These are phyloP conservation scores for Pherbina coryleti DNA, from an alignment of 2,888 invertebrate genomes.

Conservation along the genomic window DNA sequence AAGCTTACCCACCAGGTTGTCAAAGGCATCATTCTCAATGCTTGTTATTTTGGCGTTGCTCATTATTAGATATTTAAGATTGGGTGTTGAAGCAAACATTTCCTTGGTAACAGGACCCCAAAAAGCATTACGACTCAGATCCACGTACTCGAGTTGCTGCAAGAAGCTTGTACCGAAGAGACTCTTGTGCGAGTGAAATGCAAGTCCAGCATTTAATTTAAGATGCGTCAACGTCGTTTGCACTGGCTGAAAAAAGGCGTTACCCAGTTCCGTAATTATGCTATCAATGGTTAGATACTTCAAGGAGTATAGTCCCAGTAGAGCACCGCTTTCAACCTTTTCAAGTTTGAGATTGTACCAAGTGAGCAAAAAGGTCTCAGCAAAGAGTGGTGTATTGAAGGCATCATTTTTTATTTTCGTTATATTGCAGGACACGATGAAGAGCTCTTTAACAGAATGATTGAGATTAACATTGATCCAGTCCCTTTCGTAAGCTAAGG, in stretches of 20 bases:
- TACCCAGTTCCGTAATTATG: slow-evolving; percentile 47
- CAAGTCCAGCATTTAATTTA: slow-evolving; percentile 52
- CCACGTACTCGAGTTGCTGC: slow-evolving; percentile 52
- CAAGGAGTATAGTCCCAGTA: slow-evolving; percentile 58
- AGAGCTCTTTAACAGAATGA: slow-evolving; percentile 49
- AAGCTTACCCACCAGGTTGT: slow-evolving; percentile 50
- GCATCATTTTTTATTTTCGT: slow-evolving; percentile 53
- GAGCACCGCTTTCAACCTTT: slow-evolving; percentile 53
- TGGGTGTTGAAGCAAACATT: slow-evolving; percentile 56
- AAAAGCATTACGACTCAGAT: slow-evolving; percentile 59
- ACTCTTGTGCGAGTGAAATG: slow-evolving; percentile 48
- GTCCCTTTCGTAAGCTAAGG: background rate
- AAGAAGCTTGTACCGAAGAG: slow-evolving; percentile 57
- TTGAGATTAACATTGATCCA: slow-evolving; percentile 46
- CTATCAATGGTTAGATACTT: slow-evolving; percentile 55
- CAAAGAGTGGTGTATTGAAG: slow-evolving; percentile 59
- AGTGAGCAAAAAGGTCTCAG: slow-evolving; percentile 50
- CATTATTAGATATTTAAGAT: slow-evolving; percentile 55
- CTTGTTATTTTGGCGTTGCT: slow-evolving; percentile 52
- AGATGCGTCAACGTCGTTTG: slow-evolving; percentile 57
- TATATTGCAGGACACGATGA: slow-evolving; percentile 50
- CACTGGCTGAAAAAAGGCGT: slow-evolving; percentile 62
- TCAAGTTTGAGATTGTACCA: slow-evolving; percentile 50
- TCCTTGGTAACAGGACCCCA: slow-evolving; percentile 49
- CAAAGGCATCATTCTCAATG: slow-evolving; percentile 58